Conservation (phyloP, 2,888 invertebrate genomes). For the Corythucha ciliata region DNA sequence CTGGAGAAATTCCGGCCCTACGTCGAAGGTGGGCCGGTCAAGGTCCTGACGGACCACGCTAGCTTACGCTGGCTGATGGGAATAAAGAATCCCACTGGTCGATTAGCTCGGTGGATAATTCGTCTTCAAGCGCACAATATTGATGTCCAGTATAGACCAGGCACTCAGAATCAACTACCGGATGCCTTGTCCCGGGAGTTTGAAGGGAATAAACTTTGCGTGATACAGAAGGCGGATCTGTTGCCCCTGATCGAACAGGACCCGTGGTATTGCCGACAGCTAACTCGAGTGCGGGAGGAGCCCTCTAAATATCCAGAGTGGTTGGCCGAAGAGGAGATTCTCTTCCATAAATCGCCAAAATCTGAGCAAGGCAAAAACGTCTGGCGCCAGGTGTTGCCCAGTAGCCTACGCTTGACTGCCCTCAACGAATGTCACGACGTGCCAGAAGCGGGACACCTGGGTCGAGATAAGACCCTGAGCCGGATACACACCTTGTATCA, state of each 20-base stretch:
- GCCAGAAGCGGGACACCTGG: constrained; percentile 21
- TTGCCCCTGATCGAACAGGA: no score
- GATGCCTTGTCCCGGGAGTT: constrained; percentile 13
- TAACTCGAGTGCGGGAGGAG: constrained; percentile 4
- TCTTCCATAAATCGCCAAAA: no score
- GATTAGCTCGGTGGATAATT: constrained; percentile 33
- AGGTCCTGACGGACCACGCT: constrained; percentile 35
- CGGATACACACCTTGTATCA: constrained; percentile 14
- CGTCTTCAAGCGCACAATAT: constrained; percentile 29
- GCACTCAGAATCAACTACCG: constrained; percentile 13
- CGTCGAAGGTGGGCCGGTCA: constrained; percentile 34
- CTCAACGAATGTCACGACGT: constrained; percentile 23
- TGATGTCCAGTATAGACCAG: constrained; percentile 21
- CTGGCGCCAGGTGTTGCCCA: constrained; percentile 20
- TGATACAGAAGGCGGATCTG: no score
- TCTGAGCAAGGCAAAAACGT: constrained; percentile 10
- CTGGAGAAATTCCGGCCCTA: constrained; percentile 32
- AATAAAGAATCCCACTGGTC: constrained; percentile 31
- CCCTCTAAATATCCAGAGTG: constrained; percentile 20
- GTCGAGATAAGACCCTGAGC: constrained; percentile 22
- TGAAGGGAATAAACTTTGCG: neutral
- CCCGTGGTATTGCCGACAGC: constrained; percentile 26
- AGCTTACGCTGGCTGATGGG: constrained; percentile 32
- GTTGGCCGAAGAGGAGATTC: constrained; percentile 1
- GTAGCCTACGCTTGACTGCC: constrained; percentile 13